A percentile compares a stretch with the other conserved stretches of the same genome.
phyloP scores from a whole-genome alignment of 2,113 vertebrate species.

The Psophia crepitans region DNA sequence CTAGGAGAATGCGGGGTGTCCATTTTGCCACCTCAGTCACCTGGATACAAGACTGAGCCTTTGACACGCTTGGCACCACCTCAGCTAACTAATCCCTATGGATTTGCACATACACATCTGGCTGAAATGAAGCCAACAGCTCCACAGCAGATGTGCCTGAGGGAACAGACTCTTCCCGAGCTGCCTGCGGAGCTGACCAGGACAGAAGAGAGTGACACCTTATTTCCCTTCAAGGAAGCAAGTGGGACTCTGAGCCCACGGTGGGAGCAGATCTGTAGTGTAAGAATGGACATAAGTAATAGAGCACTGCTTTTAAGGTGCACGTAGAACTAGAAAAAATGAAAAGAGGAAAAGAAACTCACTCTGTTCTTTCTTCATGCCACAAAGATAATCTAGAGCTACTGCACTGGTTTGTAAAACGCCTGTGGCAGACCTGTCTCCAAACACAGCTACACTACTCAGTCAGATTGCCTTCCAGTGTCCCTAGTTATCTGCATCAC shows the following conservation, averaged over 20 bases:
- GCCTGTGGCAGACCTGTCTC: neutral
- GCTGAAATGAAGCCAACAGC: neutral
- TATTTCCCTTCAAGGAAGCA: neutral
- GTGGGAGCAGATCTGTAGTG: neutral
- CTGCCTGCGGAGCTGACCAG: neutral
- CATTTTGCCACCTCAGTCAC: neutral
- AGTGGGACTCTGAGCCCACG: neutral
- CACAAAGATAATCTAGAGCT: neutral
- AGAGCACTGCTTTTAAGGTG: neutral
- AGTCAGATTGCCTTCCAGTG: neutral
- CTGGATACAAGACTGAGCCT: neutral
- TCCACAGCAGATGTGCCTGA: neutral
- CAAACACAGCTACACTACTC: neutral
- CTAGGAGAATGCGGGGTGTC: neutral
- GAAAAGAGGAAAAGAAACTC: neutral
- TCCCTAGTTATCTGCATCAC: neutral
- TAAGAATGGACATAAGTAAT: neutral
- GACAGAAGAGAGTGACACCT: neutral
- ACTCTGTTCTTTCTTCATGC: neutral
- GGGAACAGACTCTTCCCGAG: neutral
- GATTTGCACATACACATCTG: neutral
- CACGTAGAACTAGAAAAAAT: neutral
- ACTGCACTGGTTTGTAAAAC: neutral
- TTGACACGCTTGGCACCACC: neutral
- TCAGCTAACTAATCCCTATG: neutral